These are phyloP conservation scores for Epizoanthus scotinus DNA, from an alignment of 92 coral and sea anemone genomes.

Conservation along the genomic window DNA sequence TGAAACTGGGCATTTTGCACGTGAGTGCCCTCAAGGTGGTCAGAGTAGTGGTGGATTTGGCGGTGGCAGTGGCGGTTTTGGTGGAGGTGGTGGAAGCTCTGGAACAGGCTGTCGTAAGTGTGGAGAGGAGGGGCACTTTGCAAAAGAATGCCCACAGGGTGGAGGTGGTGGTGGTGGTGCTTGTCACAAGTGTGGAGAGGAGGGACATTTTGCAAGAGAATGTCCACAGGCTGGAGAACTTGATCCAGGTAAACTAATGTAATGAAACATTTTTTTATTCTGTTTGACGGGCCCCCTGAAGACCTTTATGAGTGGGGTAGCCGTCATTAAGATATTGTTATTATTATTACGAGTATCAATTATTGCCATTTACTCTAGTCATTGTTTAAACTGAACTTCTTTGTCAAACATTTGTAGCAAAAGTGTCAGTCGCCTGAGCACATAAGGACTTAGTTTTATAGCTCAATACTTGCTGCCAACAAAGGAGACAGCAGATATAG, in stretches of 20 bases:
- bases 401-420: too few relatives aligned
- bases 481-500: too few relatives aligned
- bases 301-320: too few relatives aligned
- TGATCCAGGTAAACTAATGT: conserved; percentile 56
- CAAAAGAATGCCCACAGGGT: conserved; percentile 54
- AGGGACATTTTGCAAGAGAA: conserved; percentile 82
- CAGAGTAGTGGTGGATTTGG: conserved; percentile 38
- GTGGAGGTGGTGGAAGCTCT: conserved; percentile 37
- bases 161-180: conserved; percentile 25
- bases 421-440: too few relatives aligned
- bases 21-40: conserved; percentile 6
- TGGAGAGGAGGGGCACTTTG: conserved; percentile 70
- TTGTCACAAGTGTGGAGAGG: conserved; percentile 61
- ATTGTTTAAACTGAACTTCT: too few relatives aligned
- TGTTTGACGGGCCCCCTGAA: too few relatives aligned
- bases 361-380: too few relatives aligned
- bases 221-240: conserved; percentile 59
- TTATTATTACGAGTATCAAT: too few relatives aligned
- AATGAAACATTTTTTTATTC: too few relatives aligned
- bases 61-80: conserved; percentile 33
- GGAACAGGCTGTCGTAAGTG: conserved; percentile 62
- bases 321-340: too few relatives aligned
- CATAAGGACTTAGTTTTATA: too few relatives aligned
- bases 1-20: background rate
- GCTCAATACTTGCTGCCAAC: too few relatives aligned